phyloP scores from a whole-genome alignment of 1,140 invertebrate species.

The Coelopa frigida region DNA sequence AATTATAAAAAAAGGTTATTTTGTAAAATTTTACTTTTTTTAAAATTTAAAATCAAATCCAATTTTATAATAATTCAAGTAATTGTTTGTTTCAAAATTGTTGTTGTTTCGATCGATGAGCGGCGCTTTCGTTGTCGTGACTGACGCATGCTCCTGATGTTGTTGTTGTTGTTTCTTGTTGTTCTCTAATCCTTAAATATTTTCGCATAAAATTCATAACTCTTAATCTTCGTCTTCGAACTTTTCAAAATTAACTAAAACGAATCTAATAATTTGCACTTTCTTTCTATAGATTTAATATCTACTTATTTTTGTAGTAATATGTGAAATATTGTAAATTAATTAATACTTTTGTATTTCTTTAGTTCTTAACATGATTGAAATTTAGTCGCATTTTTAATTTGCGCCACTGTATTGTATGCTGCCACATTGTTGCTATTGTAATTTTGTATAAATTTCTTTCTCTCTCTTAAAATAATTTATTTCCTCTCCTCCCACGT shows the following conservation, averaged over 20 bases:
- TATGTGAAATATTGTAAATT: slow-evolving; percentile 16
- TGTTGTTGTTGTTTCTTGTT: too few species aligned
- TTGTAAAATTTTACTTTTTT: too few species aligned
- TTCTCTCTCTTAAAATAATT: neutral
- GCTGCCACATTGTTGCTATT: slow-evolving; percentile 27
- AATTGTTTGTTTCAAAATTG: slow-evolving; percentile 4
- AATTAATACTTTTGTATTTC: slow-evolving; percentile 12
- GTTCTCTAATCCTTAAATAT: too few species aligned
- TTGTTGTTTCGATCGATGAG: too few species aligned
- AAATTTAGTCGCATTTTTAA: slow-evolving; percentile 20
- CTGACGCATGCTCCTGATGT: too few species aligned
- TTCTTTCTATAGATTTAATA: slow-evolving; percentile 23
- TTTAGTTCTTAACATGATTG: neutral
- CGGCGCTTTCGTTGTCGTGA: too few species aligned
- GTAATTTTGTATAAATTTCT: too few species aligned
- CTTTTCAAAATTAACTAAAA: too few species aligned
- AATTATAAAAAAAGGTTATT: too few species aligned
- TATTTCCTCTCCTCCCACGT: neutral
- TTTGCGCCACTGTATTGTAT: slow-evolving; percentile 40
- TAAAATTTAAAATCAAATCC: too few species aligned
- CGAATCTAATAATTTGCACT: slow-evolving; percentile 44
- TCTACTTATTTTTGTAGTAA: slow-evolving; percentile 11
- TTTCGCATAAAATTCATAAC: too few species aligned
- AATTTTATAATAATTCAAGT: neutral
- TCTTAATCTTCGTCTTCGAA: too few species aligned